Conservation (phyloP, 2,797 vertebrate species). For the Cercopithecus neglectus region DNA sequence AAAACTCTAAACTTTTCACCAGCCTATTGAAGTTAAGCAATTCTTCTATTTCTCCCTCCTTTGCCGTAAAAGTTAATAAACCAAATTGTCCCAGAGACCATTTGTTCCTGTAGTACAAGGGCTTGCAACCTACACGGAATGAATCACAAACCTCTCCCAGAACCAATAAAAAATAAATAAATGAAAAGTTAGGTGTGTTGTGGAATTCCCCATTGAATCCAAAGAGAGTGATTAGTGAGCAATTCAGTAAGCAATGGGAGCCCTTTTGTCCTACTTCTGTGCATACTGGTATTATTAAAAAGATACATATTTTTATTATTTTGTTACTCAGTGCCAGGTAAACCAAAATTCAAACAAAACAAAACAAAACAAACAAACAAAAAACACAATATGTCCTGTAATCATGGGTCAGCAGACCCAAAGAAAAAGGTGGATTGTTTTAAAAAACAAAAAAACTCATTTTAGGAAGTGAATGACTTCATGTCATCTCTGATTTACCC, state of each 20-base stretch:
- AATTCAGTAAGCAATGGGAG: not conserved
- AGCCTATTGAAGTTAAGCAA: slow-evolving; percentile 34
- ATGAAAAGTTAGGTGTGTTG: slow-evolving; percentile 68
- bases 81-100: slow-evolving; percentile 62
- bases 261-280: not conserved
- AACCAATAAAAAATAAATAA: slow-evolving; percentile 78
- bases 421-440: not conserved
- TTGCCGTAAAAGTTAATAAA: slow-evolving; percentile 74
- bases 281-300: slow-evolving; percentile 58
- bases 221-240: slow-evolving; percentile 47
- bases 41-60: slow-evolving; percentile 58
- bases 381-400: not conserved
- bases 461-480: not conserved
- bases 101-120: slow-evolving; percentile 58
- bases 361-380: not conserved
- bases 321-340: slow-evolving; percentile 57
- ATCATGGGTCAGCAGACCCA: not conserved
- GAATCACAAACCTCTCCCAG: slow-evolving; percentile 59
- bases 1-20: slow-evolving; percentile 28
- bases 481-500: not conserved
- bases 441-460: not conserved
- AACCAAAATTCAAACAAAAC: slow-evolving; percentile 38
- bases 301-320: slow-evolving; percentile 65
- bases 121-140: slow-evolving; percentile 38
- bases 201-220: slow-evolving; percentile 45